Evolutionary conservation across 1,140 invertebrate genomes (phyloP).

Genomic region (Eriosoma lanigerum): DNA sequence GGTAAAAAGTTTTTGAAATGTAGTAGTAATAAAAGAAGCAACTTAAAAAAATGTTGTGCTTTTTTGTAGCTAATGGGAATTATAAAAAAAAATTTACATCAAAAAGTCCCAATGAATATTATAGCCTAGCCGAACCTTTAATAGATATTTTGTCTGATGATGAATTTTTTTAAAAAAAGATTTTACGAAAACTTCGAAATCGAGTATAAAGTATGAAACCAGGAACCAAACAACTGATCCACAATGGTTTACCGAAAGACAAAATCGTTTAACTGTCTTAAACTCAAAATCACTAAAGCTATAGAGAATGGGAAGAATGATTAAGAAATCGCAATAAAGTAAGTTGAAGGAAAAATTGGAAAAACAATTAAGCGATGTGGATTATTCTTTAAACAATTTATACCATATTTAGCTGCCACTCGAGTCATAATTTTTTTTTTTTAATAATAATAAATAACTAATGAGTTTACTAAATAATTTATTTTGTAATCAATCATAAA

Average conservation of each 20-base stretch:
- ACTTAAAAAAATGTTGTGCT: neutral
- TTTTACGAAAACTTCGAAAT: neutral
- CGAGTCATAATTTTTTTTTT: neutral
- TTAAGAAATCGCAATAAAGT: neutral
- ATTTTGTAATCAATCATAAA: neutral
- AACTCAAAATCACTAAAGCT: slow-evolving; percentile 1
- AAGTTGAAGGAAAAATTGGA: neutral
- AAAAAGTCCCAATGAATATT: neutral
- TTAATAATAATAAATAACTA: neutral
- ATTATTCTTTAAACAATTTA: neutral
- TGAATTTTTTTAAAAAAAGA: neutral
- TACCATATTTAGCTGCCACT: slow-evolving; percentile 11
- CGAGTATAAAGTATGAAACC: neutral
- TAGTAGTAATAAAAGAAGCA: neutral
- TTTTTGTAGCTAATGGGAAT: neutral
- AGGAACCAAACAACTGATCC: neutral
- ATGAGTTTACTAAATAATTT: neutral
- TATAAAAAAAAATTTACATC: neutral
- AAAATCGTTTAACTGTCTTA: neutral
- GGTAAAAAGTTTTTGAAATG: slow-evolving; percentile 3
- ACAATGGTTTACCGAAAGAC: neutral
- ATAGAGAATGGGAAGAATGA: neutral
- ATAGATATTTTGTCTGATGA: neutral
- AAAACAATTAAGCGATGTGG: neutral
- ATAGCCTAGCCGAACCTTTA: neutral